Evolutionary conservation across 2,888 invertebrate genomes (phyloP), one percentile per base, ranked within the genome.

Genomic region (Saturnia japonica): DNA sequence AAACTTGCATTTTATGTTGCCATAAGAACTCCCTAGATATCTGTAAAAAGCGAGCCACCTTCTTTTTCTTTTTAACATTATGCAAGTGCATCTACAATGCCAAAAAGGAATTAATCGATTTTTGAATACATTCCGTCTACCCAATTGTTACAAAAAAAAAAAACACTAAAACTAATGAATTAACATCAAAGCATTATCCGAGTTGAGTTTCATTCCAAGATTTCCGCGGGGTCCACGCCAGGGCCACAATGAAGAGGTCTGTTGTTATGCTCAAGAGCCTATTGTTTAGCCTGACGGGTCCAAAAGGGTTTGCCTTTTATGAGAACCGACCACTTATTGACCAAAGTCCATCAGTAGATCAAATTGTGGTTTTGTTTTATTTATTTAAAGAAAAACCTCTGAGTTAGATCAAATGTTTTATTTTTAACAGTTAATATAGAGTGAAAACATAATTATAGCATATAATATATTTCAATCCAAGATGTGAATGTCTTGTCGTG

Each of bases 261-360:
- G 86, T 84, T 84, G 82, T 83, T 77, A 75, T 72, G 73, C 70
- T 74, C 73, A 71, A 73, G 43, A 73, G 68, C 70, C 84, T 77
- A 83, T 87, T 88, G 86, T 87, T 85, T 79, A 73, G 80, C 75
- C 78, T 78, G 74, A 78, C 77, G 78, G 75, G 76, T 73, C 71
- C 75, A 75, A 82, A 79, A 85, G 86, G 85, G 86, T 85, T 81
- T 57, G 79, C 79, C 85, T 85, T 84, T 87, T 85, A 84, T 80
- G 75, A 16, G 68, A 19, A 66, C 40, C 28, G 68, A 25, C 40
- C 16, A 19, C 22, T 25, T 19, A 34, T 42, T 62, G 64, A 66
- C 34, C 28, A 71, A 68, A 51, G 25, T 40, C 45, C 45, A 25
- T 22, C 70, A 68, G 70, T 71, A n/a, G 28, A 47, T 16, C 40